These are phyloP conservation scores for Phalacrocorax pelagicus DNA, from an alignment of 2,113 vertebrate genomes.

Conservation along the genomic window DNA sequence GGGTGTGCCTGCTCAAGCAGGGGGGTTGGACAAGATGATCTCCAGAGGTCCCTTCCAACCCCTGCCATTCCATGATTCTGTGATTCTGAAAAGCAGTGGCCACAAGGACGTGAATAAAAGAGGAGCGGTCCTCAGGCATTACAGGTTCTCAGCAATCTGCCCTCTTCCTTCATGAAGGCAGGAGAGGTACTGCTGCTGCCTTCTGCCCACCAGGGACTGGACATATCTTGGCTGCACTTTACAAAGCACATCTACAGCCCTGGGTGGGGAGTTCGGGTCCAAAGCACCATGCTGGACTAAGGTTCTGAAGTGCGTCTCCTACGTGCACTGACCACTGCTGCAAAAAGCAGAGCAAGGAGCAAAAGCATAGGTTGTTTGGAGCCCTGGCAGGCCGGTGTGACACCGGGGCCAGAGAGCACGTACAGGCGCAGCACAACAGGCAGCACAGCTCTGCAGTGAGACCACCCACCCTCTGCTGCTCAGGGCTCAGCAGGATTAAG, in stretches of 20 bases:
- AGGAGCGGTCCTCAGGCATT: neutral
- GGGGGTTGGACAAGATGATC: too few relatives aligned
- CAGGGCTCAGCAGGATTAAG: neutral
- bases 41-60: too few relatives aligned
- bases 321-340: accelerated
- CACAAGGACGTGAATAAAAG: neutral
- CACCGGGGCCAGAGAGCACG: too few relatives aligned
- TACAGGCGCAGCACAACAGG: neutral
- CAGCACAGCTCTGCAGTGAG: accelerated
- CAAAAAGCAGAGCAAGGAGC: neutral
- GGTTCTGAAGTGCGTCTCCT: neutral
- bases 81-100: neutral
- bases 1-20: too few relatives aligned
- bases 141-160: neutral
- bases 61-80: too few relatives aligned
- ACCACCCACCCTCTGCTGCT: accelerated
- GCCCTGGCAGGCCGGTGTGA: neutral
- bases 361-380: neutral
- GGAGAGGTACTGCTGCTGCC: neutral
- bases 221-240: neutral
- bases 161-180: neutral
- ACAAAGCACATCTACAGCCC: neutral
- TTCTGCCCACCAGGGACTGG: neutral
- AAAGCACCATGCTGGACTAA: neutral
- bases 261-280: neutral